Evolutionary conservation across 2,113 vertebrate species (phyloP).

Genomic region (Heterochromis multidens): DNA sequence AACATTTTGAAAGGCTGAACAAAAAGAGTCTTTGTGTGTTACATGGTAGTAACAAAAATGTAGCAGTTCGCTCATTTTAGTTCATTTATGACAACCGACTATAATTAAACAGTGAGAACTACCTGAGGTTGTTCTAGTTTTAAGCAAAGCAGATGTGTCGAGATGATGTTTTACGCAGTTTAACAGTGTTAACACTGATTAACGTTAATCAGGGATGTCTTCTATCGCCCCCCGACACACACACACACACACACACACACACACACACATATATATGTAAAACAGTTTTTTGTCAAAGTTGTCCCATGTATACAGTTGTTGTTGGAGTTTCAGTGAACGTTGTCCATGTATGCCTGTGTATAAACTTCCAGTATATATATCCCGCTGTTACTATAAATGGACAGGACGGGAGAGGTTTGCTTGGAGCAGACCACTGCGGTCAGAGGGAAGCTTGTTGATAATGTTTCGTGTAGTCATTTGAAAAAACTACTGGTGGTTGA

Average conservation of each 20-base stretch:
- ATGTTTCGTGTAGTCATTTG: neutral
- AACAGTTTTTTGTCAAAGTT: neutral
- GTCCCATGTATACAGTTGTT: neutral
- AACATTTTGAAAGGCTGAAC: constrained; percentile 40
- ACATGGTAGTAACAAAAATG: neutral
- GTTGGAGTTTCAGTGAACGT: neutral
- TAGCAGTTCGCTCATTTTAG: neutral
- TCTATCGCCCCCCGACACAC: no score
- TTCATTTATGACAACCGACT: neutral
- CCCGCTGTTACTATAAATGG: constrained; percentile 85
- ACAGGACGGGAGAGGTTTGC: constrained; percentile 73
- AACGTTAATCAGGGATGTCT: neutral
- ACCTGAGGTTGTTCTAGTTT: neutral
- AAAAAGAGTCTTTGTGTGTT: constrained; percentile 14
- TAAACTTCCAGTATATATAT: constrained; percentile 76
- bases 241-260: no score
- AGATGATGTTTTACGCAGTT: neutral
- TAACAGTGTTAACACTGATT: neutral
- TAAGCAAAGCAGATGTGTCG: neutral
- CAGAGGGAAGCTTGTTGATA: constrained; percentile 33
- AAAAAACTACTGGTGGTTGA: neutral
- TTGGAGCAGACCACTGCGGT: constrained; percentile 57
- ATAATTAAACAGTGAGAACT: neutral
- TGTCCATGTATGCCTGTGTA: constrained; percentile 51
- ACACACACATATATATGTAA: neutral